Base-by-base conservation (phyloP, 92 coral and sea anemone genomes). In the Meandrina meandrites region DNA sequence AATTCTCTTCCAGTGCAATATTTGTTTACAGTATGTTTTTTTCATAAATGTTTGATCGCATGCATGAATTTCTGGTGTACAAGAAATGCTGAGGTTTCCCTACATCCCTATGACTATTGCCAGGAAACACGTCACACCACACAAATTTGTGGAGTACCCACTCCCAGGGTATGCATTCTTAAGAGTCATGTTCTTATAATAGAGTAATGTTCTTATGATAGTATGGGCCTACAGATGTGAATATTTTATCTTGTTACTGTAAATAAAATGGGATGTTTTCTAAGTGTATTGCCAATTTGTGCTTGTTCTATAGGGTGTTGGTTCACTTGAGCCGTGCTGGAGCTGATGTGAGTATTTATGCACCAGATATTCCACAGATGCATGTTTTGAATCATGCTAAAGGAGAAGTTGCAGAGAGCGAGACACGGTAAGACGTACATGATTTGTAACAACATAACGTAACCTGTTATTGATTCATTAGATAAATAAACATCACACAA, bases 361-460 rank as follows among this genome's bases (percentile, higher is more conserved):
- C 98, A 12, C 98, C 98, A 64, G 98, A 94, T 79, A 72, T 90
- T 56, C 98, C 95, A 73, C 98, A 94, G 82, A 94, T 94, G 98
- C 98, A 94, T 89, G 98, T 92, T 34, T 88, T 94, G 37, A 92
- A 94, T 76, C 98, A 94, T 87, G 90, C 87, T 28, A 92, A 90
- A 78, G 98, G 98, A 74, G 94, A 94, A 42, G 92, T 80, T 22
- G 73, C 89, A 32, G 91, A 90, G 73, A 77, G 45, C 15, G 93
- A 94, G 42, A 93, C 86, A 11, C 86, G 98, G 98, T 92, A 37
- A 57, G 69, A n/a, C 0, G 27, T 79, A 14, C 54, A 12, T 54
- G 73, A 60, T 64, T 13, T 36, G n/a, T 81, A 48, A 24, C 48
- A 76, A 5, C 16, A 75, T 19, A 16, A 24, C 0, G 50, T 78